phyloP scores from a whole-genome alignment of 2,797 vertebrate species.

The Valencia hispanica region DNA sequence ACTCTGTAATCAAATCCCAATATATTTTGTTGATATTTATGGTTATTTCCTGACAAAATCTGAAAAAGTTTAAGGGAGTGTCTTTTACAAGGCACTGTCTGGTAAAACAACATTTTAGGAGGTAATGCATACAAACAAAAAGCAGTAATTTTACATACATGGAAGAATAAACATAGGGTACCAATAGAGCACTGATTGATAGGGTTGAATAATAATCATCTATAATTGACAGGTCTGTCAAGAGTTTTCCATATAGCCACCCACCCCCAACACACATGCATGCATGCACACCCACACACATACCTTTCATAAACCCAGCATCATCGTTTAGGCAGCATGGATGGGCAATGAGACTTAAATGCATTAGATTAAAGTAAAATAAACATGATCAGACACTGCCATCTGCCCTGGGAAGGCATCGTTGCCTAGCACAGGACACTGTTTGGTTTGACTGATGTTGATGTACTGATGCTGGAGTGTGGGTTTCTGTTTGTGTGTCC shows the following conservation, averaged over 20 bases:
- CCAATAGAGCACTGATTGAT: background rate
- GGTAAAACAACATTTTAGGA: background rate
- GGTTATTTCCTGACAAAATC: background rate
- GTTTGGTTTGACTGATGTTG: constrained; percentile 65
- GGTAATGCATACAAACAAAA: background rate
- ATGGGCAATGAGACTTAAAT: constrained; percentile 65
- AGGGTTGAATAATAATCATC: constrained; percentile 19
- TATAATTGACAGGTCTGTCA: constrained; percentile 8
- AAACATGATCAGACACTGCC: constrained; percentile 76
- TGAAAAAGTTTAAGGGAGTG: background rate
- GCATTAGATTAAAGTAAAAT: constrained; percentile 77
- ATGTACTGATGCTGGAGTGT: constrained; percentile 55
- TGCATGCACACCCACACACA: constrained; percentile 6
- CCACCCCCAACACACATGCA: background rate
- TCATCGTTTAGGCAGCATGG: constrained; percentile 60
- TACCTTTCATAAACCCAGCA: constrained; percentile 30
- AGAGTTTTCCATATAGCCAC: constrained; percentile 1
- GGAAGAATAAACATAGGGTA: background rate
- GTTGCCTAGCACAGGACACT: constrained; percentile 75
- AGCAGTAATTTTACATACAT: background rate
- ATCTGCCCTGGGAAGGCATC: constrained; percentile 73
- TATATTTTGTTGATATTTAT: background rate
- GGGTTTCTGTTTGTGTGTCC: constrained; percentile 42
- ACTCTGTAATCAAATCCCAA: background rate
- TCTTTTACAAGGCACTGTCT: background rate